phyloP scores from a whole-genome alignment of 2,113 vertebrate genomes.

The Mystacornis crossleyi region DNA sequence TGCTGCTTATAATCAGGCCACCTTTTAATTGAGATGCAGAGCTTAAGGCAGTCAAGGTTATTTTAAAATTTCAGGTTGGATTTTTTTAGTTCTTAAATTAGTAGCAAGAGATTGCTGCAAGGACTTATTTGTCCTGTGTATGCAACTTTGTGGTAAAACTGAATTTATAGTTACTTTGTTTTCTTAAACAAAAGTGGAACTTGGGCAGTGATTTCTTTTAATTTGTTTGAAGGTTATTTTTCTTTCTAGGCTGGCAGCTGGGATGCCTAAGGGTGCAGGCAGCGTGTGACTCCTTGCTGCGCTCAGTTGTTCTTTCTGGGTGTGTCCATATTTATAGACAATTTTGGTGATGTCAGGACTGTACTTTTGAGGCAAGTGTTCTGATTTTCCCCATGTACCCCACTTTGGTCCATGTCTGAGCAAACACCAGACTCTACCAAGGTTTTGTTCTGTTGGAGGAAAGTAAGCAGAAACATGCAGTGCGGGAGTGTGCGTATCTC shows the following conservation, averaged over 20 bases:
- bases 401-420: not conserved
- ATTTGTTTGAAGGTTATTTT: not conserved
- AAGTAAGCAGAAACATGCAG: fast-evolving
- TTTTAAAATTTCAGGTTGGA: not conserved
- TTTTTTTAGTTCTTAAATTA: not conserved
- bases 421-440: not conserved
- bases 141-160: not conserved
- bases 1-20: not conserved
- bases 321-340: not conserved
- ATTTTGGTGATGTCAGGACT: not conserved
- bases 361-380: not conserved
- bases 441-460: not conserved
- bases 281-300: not conserved
- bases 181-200: not conserved
- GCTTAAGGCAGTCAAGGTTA: not conserved
- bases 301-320: not conserved
- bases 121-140: not conserved
- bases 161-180: not conserved
- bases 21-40: not conserved
- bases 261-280: not conserved
- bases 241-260: not conserved
- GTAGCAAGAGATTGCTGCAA: not conserved
- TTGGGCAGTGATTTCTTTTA: not conserved
- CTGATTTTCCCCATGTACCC: not conserved
- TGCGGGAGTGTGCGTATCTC: fast-evolving